phyloP scores from a whole-genome alignment of 2,888 invertebrate genomes.

The Cordilura impudica region DNA sequence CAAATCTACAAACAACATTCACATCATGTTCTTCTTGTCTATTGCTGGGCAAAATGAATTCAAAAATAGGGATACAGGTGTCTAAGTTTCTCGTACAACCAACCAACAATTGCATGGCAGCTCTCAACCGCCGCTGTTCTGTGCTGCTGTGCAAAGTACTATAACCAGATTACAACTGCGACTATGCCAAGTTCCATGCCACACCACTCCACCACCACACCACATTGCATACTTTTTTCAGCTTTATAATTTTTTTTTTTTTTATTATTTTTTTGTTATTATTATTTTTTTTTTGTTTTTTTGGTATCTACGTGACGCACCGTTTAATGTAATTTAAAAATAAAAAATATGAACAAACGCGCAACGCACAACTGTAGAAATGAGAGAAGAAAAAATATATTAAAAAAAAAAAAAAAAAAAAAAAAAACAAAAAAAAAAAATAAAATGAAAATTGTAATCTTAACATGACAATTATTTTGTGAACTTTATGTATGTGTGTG shows the following conservation, averaged over 20 bases:
- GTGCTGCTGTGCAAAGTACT: neutral
- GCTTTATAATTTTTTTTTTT: no score
- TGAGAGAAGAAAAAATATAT: no score
- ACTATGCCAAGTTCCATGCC: neutral
- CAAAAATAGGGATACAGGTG: conserved; percentile 60
- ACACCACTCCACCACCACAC: conserved; percentile 11
- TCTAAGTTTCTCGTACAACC: conserved; percentile 40
- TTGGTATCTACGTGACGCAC: conserved; percentile 60
- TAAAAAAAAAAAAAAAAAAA: neutral
- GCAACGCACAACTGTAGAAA: neutral
- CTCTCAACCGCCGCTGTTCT: neutral
- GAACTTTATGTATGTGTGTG: conserved; percentile 57
- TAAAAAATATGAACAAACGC: conserved; percentile 38
- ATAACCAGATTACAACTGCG: neutral
- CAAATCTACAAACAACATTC: conserved; percentile 28
- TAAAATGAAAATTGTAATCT: conserved; percentile 57
- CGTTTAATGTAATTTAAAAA: conserved; percentile 62
- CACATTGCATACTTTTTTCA: conserved; percentile 27
- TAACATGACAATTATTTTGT: conserved; percentile 62
- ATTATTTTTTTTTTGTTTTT: conserved; percentile 37
- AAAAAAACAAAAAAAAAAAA: neutral
- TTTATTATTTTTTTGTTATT: no score
- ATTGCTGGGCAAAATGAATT: conserved; percentile 18
- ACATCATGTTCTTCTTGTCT: conserved; percentile 35
- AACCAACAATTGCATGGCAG: neutral